A percentile compares a stretch with the other conserved stretches of the same genome.
phyloP scores from a whole-genome alignment of 35 echinoderm and acorn worm genomes.

The Apostichopus japonicus region DNA sequence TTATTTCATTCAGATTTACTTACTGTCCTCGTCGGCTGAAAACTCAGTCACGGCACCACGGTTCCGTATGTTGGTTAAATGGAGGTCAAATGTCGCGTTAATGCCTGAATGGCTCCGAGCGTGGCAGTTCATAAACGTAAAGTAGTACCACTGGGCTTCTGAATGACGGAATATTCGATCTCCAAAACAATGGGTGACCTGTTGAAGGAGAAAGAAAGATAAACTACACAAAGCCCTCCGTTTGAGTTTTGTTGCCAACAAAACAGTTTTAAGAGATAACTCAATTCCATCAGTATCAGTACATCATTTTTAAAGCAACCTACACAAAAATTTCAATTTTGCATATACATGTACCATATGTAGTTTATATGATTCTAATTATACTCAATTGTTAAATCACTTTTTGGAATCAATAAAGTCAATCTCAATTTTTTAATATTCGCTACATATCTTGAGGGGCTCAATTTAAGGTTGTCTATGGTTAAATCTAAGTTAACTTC shows the following conservation, averaged over 20 bases:
- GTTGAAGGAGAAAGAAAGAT: too few relatives aligned
- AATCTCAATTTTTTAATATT: not conserved
- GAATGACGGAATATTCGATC: conserved; percentile 2
- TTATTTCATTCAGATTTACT: not conserved
- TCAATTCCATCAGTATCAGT: too few relatives aligned
- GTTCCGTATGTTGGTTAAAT: not conserved
- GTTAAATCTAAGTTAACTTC: not conserved
- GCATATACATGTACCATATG: too few relatives aligned
- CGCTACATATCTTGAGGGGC: not conserved
- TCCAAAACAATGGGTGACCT: not conserved
- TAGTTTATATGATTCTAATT: too few relatives aligned
- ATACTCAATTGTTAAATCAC: too few relatives aligned
- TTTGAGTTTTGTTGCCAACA: too few relatives aligned
- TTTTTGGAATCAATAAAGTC: not conserved
- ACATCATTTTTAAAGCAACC: too few relatives aligned
- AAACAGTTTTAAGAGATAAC: too few relatives aligned
- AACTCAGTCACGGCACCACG: not conserved
- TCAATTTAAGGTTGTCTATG: not conserved
- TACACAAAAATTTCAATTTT: too few relatives aligned
- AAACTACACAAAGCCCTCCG: too few relatives aligned
- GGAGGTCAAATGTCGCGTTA: not conserved
- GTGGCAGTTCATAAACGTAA: conserved; percentile 17
- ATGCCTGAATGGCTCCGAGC: not conserved
- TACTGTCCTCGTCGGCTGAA: conserved; percentile 35
- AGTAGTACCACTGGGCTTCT: conserved; percentile 9